Evolutionary conservation across 2,113 vertebrate genomes (phyloP).

Genomic region (Mellivora capensis): DNA sequence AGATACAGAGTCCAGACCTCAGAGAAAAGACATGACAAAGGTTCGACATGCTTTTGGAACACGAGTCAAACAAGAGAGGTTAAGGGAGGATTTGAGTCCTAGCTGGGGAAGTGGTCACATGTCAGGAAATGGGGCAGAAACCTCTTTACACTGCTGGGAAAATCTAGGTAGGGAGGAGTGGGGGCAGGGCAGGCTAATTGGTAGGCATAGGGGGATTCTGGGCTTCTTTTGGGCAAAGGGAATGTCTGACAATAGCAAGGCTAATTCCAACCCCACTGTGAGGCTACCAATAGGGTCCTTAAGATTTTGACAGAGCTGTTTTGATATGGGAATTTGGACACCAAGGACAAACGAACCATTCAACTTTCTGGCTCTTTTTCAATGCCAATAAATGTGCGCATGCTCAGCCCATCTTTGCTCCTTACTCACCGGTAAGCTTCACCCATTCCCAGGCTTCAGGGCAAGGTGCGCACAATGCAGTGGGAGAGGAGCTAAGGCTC

Average conservation of each 20-base stretch:
- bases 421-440: background rate
- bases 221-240: too few species aligned
- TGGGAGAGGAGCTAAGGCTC: too few species aligned
- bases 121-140: background rate
- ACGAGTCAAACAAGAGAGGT: background rate
- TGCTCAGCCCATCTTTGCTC: too few species aligned
- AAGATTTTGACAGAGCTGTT: background rate
- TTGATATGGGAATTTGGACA: background rate
- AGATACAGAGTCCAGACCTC: background rate
- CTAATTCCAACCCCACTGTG: background rate
- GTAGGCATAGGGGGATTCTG: background rate
- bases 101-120: background rate
- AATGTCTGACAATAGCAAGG: background rate
- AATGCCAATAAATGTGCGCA: too few species aligned
- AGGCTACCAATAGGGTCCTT: background rate
- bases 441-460: background rate
- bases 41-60: background rate
- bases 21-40: background rate
- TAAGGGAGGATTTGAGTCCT: background rate
- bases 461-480: background rate
- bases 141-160: background rate
- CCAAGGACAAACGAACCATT: background rate
- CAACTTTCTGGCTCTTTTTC: background rate
- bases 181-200: too few species aligned
- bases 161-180: background rate